phyloP scores from a whole-genome alignment of 2,888 invertebrate genomes.

The Nymphalis c-album region DNA sequence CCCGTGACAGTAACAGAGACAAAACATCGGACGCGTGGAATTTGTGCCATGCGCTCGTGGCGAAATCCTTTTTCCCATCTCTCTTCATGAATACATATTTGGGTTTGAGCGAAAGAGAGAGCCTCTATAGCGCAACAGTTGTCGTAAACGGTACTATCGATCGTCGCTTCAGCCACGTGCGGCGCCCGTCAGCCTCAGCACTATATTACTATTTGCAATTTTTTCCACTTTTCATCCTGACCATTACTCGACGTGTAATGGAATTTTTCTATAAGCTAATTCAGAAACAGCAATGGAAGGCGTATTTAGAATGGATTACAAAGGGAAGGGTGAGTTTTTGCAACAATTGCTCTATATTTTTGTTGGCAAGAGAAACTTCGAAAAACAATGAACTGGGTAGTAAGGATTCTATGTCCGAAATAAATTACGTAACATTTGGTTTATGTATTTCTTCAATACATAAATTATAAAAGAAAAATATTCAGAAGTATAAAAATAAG shows the following conservation, averaged over 20 bases:
- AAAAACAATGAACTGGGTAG: conserved; percentile 50
- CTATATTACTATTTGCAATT: conserved; percentile 11
- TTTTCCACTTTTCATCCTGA: conserved; percentile 39
- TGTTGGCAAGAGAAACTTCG: conserved; percentile 51
- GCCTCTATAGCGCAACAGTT: conserved; percentile 72
- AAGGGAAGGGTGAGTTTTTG: conserved; percentile 37
- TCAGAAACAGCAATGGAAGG: conserved; percentile 33
- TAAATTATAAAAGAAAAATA: not conserved
- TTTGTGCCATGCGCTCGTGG: conserved; percentile 64
- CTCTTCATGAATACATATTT: conserved; percentile 37
- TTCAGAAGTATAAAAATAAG: too few relatives aligned
- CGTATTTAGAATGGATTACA: conserved; percentile 29
- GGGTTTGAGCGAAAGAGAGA: conserved; percentile 47
- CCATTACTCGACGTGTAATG: conserved; percentile 41
- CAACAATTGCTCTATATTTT: conserved; percentile 56
- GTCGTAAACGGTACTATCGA: conserved; percentile 72
- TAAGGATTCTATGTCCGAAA: conserved; percentile 42
- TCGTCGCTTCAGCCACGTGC: conserved; percentile 67
- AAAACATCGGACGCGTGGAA: conserved; percentile 58
- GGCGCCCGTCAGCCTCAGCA: conserved; percentile 51
- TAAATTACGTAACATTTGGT: conserved; percentile 39
- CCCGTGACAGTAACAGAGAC: conserved; percentile 45
- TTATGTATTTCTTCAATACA: conserved; percentile 25
- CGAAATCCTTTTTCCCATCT: conserved; percentile 59
- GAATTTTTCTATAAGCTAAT: not conserved